These are phyloP conservation scores for Limosa lapponica DNA, from an alignment of 2,797 vertebrate species.

Conservation along the genomic window DNA sequence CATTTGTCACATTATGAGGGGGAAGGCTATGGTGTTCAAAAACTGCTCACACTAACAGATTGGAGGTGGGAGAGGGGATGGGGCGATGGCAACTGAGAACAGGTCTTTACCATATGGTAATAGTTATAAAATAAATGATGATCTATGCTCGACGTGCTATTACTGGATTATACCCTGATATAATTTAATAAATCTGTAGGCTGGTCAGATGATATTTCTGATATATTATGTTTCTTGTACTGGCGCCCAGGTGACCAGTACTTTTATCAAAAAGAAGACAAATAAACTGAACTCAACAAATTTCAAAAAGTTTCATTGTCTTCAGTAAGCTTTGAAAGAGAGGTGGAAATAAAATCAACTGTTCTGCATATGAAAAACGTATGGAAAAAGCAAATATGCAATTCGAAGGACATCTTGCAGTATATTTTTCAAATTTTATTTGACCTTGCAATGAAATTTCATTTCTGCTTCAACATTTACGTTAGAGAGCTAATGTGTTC, in stretches of 20 bases:
- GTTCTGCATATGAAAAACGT: background rate
- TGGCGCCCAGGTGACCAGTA: background rate
- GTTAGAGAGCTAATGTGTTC: rapidly evolving
- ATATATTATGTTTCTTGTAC: background rate
- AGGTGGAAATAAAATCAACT: background rate
- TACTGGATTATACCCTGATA: background rate
- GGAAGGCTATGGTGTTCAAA: background rate
- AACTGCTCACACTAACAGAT: background rate
- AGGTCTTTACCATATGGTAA: background rate
- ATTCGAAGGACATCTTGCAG: background rate
- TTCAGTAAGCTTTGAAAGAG: background rate
- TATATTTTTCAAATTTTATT: background rate
- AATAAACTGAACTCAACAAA: background rate
- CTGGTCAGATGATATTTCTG: background rate
- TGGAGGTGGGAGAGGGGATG: background rate
- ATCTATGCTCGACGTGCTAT: background rate
- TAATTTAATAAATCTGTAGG: background rate
- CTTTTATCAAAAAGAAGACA: background rate
- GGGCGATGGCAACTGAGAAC: background rate
- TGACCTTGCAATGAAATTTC: background rate
- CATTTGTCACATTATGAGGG: background rate
- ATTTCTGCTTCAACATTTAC: background rate
- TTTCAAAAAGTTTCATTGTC: background rate
- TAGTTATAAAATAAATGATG: background rate
- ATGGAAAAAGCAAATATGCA: background rate